Evolutionary conservation across 2,888 invertebrate species (phyloP).

Genomic region (Protophormia terraenovae): DNA sequence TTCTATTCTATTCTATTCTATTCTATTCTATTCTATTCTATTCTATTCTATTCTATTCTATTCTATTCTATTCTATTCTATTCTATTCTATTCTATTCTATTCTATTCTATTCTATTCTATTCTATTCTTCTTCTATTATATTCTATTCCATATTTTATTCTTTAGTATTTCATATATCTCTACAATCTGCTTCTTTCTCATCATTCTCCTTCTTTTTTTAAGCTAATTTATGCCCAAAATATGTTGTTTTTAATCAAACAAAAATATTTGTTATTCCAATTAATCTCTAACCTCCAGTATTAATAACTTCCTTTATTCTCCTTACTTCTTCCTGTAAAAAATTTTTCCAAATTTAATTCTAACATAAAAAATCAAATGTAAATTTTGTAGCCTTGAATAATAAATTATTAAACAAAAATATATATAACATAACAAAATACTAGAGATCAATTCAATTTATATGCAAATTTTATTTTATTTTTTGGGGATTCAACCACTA

Average conservation of each 20-base stretch:
- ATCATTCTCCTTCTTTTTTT: too few species aligned
- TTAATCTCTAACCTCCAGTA: neutral
- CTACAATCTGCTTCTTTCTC: too few species aligned
- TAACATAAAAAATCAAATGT: neutral
- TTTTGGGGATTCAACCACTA: neutral
- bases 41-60: too few species aligned
- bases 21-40: too few species aligned
- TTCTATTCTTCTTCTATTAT: too few species aligned
- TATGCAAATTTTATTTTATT: constrained; percentile 48
- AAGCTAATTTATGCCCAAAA: neutral
- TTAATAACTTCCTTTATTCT: neutral
- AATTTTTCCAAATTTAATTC: neutral
- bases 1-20: too few species aligned
- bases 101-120: too few species aligned
- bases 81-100: too few species aligned
- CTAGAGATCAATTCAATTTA: constrained; percentile 42
- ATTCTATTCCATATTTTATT: too few species aligned
- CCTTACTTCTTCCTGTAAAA: neutral
- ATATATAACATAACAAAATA: neutral
- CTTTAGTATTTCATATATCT: too few species aligned
- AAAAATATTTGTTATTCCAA: neutral
- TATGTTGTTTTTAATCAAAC: neutral
- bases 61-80: too few species aligned
- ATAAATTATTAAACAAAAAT: neutral
- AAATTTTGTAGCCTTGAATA: constrained; percentile 2